Base-by-base conservation (phyloP, 2,888 invertebrate species). In the Zeuzera pyrina region DNA sequence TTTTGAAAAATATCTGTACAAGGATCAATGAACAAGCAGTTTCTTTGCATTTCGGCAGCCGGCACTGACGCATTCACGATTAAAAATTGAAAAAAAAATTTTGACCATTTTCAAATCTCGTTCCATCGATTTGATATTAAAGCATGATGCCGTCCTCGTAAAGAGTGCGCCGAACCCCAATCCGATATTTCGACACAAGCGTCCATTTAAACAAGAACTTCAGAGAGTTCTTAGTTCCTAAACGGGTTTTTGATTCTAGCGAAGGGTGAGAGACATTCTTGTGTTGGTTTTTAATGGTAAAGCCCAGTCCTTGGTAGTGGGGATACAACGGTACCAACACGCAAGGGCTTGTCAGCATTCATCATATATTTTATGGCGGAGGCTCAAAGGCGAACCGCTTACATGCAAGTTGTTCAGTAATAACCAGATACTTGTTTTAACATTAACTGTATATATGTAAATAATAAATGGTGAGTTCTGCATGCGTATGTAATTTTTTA, bases 321-420 rank as follows among this genome's bases (percentile, higher is more conserved):
- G 77, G 76, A 72, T 60, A 60, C 62, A 66, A 68, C 69, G 70
- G 74, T 67, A 68, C 64, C 51, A 59, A 61, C 76, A 72, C 72
- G 78, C 77, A 65, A 74, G 70, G 72, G 73, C 66, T 62, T 74
- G 71, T 68, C 70, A 63, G 62, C 72, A 74, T 81, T 57, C 67
- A 76, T 83, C 81, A 83, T 77, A 72, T 64, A 73, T 69, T 83
- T 81, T 81, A 83, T 77, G 67, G 61, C 40, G 43, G 56, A 28
- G 68, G 66, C 62, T 73, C 65, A 60, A 65, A 73, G 72, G 63
- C 66, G 57, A 58, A 60, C 66, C 71, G 70, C 64, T 70, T 61
- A 63, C 71, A 72, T 73, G 74, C 71, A 51, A 72, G 61, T 59
- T 12, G 15, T 15, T 28, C 10, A 25, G 7, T 12, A 25, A 25